Base-by-base conservation (phyloP, 2,888 invertebrate genomes). In the Hydroisotoma schaefferi region DNA sequence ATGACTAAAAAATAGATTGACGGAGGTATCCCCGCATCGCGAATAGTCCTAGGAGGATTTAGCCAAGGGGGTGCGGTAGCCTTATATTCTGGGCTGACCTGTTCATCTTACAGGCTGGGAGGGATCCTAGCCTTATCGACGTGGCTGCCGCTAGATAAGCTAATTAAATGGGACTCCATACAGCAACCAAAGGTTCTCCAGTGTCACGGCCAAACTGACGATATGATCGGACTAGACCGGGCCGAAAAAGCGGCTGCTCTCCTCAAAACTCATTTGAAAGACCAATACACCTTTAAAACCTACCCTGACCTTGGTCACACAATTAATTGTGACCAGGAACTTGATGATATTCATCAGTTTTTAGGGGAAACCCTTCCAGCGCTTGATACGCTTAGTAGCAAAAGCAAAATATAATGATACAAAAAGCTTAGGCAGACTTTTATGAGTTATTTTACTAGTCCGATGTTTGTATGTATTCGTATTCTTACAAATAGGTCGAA, bases 41-140 rank as follows among this genome's bases (percentile, higher is more conserved):
- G 90, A 59, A 91, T 98, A 72, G 78, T 94, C 44, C 71, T 98
- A 44, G 97, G 97, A 54, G 98, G 98, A 20, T 98, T 98, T 78
- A 95, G 95, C 59, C 95, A 97, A 81, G 98, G 98, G 49, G 98
- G 97, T 4, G 94, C 95, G 2, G 80, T 99, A 65, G 95, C 98
- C 1, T 80, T 99, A n/a, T 94, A 91, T 76, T 88, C 95, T 56
- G 94, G 91, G 10, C 81, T 98, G 51, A 90, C 89, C 37, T n/a
- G n/a, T n/a, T 90, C 84, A 76, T 82, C 86, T 15, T 84, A 90
- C 76, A 85, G 84, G 40, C 77, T 99, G 64, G 99, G 87, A 49
- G 98, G 97, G 51, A 85, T 97, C 25, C 82, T 97, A 74, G 88
- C 88, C 1, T 80, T 98, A 15, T 95, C 94, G 1, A 88, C 93